Base-by-base conservation (phyloP, 2,888 invertebrate species). In the Antitype chi region DNA sequence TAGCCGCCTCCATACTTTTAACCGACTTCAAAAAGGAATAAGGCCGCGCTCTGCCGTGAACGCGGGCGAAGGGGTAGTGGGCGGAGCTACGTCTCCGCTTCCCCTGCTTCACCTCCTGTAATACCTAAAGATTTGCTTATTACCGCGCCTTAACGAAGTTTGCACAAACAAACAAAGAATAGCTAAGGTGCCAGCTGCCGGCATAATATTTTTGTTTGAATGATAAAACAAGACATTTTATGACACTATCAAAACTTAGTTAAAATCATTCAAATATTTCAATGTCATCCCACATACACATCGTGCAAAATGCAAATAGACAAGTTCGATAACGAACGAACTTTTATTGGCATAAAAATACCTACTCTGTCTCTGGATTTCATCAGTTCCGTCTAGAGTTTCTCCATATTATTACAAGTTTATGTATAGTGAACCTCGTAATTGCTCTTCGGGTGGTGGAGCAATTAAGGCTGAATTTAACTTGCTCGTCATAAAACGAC, bases 151-250 rank as follows among this genome's bases (percentile, higher is more conserved):
- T 17, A 47, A 71, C 47, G 8, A 71, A 3, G 47, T 28, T 32
- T 57, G 55, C 6, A 47, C 28, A 23, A 47, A 32, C 23, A n/a
- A 71, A 73, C 38, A 43, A 55, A 43, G 11, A 69, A 70, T 70
- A 2, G 13, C 17, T 38, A 68, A 13, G 1, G 25, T 43, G 43
- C 66, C 13, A 20, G 8, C 1, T 38, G 38, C 63, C 9, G 9
- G 38, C 8, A 49, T 32, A 49, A n/a, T n/a, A 20, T 32, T n/a
- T 52, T 64, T 71, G 32, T 67, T 49, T 0, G 55, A 69, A 43
- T 8, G 38, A 52, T 38, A 25, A 68, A 43, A 53, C 4, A 9
- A 70, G 17, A 15, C 5, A 63, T 32, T 28, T 47, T 17, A 20
- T 64, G 66, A 9, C 15, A 59, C 28, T 23, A 49, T 38, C 69